A percentile compares a stretch with the other conserved stretches of the same genome.
Evolutionary conservation across 2,797 vertebrate genomes (phyloP).

Genomic region (Scolopax rusticola): DNA sequence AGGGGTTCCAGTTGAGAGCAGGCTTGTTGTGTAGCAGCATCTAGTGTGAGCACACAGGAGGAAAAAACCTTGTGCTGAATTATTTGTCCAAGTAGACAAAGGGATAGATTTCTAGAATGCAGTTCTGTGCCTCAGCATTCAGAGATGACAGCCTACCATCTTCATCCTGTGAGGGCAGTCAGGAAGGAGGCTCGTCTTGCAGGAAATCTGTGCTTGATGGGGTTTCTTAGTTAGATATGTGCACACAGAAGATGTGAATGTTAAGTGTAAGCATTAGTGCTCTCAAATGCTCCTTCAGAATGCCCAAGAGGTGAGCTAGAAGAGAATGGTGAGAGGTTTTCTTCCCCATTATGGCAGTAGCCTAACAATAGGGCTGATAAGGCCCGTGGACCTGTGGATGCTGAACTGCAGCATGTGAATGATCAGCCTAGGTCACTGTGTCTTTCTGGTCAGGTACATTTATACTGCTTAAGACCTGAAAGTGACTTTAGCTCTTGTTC

Average conservation of each 20-base stretch:
- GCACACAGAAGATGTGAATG: neutral
- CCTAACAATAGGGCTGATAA: neutral
- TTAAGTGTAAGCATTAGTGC: neutral
- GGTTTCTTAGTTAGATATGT: rapidly evolving
- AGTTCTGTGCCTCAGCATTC: neutral
- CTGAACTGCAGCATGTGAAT: constrained; percentile 3
- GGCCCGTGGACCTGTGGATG: neutral
- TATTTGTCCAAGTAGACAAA: neutral
- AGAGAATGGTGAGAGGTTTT: neutral
- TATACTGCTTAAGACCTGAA: constrained; percentile 17
- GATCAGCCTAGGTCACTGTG: constrained; percentile 32
- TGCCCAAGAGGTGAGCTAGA: neutral
- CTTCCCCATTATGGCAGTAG: neutral
- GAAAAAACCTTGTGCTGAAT: neutral
- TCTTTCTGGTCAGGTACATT: constrained; percentile 11
- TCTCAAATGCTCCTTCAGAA: neutral
- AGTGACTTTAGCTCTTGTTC: constrained; percentile 30
- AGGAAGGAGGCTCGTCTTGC: rapidly evolving
- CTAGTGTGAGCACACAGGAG: neutral
- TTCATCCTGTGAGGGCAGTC: neutral
- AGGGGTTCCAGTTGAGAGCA: neutral
- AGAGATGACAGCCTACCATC: neutral
- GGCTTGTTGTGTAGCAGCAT: neutral
- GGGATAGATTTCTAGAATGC: neutral
- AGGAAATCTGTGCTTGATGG: neutral